Evolutionary conservation across 35 echinoderm and acorn worm genomes (phyloP).

Genomic region (Diadema setosum): DNA sequence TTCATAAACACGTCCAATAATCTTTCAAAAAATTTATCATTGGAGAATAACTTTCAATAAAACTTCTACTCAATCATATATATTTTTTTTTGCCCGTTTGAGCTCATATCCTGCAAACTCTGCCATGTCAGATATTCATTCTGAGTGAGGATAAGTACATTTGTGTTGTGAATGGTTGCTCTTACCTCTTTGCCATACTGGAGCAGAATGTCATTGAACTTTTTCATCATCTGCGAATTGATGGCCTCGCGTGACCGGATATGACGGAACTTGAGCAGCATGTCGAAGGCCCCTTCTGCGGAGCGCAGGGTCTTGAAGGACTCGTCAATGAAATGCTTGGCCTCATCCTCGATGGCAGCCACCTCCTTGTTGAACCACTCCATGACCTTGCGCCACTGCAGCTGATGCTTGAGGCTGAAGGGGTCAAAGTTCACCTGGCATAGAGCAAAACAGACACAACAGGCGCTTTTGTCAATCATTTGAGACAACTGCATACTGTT

Average conservation of each 20-base stretch:
- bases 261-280: constrained; percentile 93
- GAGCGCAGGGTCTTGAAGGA: constrained; percentile 97
- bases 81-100: too few relatives aligned
- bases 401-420: constrained; percentile 84
- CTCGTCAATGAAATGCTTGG: constrained; percentile 99
- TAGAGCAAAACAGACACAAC: neutral
- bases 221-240: constrained; percentile 99
- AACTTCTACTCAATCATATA: too few relatives aligned
- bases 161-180: too few relatives aligned
- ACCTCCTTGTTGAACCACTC: constrained; percentile 99
- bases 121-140: too few relatives aligned
- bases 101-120: too few relatives aligned
- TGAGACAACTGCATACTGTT: too few relatives aligned
- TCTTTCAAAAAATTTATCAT: too few relatives aligned
- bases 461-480: too few relatives aligned
- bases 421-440: constrained; percentile 93
- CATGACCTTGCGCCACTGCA: constrained; percentile 97
- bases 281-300: constrained; percentile 89
- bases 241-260: constrained; percentile 95
- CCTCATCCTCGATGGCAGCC: constrained; percentile 94
- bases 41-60: too few relatives aligned
- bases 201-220: constrained; percentile 97
- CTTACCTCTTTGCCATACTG: constrained; percentile 99
- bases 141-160: too few relatives aligned
- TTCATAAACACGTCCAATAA: too few relatives aligned